Conservation (phyloP, 2,888 invertebrate species). For the Acanthosepion lycidas region DNA sequence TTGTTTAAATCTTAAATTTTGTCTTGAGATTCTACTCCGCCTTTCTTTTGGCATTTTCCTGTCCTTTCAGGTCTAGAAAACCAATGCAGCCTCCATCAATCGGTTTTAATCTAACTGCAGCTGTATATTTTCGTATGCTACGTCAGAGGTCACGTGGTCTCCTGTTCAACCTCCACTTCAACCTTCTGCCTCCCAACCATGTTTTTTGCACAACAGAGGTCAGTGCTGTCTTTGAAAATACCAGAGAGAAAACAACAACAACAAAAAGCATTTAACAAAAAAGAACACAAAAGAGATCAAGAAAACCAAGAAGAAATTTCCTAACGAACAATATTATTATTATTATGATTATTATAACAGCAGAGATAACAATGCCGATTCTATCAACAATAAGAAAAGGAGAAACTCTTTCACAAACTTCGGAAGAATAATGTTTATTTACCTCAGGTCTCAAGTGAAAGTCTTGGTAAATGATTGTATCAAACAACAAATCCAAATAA, state of each 20-base stretch:
- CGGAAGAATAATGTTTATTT: too few species aligned
- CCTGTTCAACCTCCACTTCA: neutral
- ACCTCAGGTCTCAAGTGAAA: too few species aligned
- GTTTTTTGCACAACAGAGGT: neutral
- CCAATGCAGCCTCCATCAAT: constrained; percentile 18
- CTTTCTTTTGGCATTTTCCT: constrained; percentile 33
- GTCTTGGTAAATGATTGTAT: too few species aligned
- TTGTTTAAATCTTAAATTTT: neutral
- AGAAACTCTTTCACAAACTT: neutral
- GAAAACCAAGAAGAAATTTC: neutral
- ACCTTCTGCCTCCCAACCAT: neutral
- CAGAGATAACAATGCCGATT: neutral
- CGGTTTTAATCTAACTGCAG: constrained; percentile 3
- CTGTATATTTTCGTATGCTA: constrained; percentile 20
- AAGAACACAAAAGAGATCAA: neutral
- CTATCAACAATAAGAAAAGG: neutral
- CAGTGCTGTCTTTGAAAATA: neutral
- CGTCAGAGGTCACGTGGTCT: constrained; percentile 33
- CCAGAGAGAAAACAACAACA: neutral
- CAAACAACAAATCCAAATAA: neutral
- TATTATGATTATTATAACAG: neutral
- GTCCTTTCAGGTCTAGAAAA: constrained; percentile 25
- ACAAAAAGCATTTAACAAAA: neutral
- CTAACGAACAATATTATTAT: neutral
- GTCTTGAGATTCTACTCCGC: constrained; percentile 18